A percentile compares a stretch with the other conserved stretches of the same genome.
phyloP scores from a whole-genome alignment of 2,888 invertebrate genomes.

The Nomada fucata region DNA sequence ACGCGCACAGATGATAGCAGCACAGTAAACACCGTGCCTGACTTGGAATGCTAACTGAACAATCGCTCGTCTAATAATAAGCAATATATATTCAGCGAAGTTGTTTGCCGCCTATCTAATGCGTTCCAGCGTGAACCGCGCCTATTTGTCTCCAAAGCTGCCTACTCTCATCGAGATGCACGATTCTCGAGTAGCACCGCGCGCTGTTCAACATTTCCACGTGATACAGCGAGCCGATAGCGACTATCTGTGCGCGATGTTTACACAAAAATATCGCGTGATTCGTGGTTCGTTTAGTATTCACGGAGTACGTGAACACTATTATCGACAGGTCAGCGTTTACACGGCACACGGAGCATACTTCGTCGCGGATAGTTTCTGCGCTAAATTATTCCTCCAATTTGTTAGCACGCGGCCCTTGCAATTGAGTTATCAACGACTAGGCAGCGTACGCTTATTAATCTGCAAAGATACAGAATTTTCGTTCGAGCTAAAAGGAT shows the following conservation, averaged over 20 bases:
- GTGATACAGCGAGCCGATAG: conserved; percentile 24
- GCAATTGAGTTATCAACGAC: background rate
- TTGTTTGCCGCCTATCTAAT: background rate
- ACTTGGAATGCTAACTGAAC: conserved; percentile 7
- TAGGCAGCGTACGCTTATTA: no score
- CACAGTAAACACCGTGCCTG: conserved; percentile 23
- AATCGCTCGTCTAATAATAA: background rate
- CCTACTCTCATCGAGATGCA: background rate
- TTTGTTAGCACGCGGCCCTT: background rate
- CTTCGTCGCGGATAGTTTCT: background rate
- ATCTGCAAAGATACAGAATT: background rate
- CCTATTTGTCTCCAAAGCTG: background rate
- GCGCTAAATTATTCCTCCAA: background rate
- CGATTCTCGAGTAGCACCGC: conserved; percentile 5
- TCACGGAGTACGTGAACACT: background rate
- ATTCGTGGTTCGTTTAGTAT: background rate
- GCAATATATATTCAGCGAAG: background rate
- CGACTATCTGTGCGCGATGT: background rate
- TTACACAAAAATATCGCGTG: conserved; percentile 1
- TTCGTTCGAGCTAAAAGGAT: background rate
- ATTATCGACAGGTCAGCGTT: conserved; percentile 27
- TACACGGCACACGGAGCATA: background rate
- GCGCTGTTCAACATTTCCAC: conserved; percentile 37
- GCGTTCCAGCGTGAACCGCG: conserved; percentile 1
- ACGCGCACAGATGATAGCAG: background rate